Conservation (phyloP, 2,888 invertebrate species). For the Alsophila aescularia region DNA sequence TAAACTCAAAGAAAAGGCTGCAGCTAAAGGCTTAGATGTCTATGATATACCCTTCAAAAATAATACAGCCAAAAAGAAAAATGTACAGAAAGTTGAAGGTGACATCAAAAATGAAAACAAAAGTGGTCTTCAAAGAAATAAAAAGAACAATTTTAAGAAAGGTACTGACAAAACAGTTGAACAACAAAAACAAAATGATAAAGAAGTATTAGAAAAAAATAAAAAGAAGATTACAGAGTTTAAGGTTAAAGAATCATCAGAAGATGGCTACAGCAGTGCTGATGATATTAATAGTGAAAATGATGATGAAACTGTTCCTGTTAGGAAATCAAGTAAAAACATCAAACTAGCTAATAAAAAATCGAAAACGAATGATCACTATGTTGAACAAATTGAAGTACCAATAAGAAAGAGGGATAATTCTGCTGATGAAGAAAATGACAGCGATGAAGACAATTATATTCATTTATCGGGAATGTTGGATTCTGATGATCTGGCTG, state of each 20-base stretch:
- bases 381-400: conserved; percentile 68
- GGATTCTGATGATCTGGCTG: conserved; percentile 66
- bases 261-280: conserved; percentile 72
- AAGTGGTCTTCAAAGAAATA: conserved; percentile 32
- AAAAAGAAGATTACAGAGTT: conserved; percentile 42
- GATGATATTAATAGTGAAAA: conserved; percentile 44
- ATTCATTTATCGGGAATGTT: conserved; percentile 71
- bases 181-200: conserved; percentile 19
- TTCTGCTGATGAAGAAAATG: conserved; percentile 63
- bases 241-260: conserved; percentile 63
- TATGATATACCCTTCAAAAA: conserved; percentile 75
- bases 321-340: conserved; percentile 1
- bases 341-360: conserved; percentile 1
- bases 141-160: conserved; percentile 39
- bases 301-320: not conserved
- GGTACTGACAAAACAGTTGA: conserved; percentile 22
- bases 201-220: conserved; percentile 34
- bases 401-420: conserved; percentile 61
- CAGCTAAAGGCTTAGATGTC: conserved; percentile 62
- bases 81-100: conserved; percentile 22
- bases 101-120: conserved; percentile 8
- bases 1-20: conserved; percentile 84
- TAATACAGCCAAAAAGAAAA: conserved; percentile 57
- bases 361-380: conserved; percentile 50
- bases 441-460: conserved; percentile 71